Evolutionary conservation across 2,113 vertebrate species (phyloP), one percentile per base, ranked within the genome.

Genomic region (Entomyzon cyanotis): DNA sequence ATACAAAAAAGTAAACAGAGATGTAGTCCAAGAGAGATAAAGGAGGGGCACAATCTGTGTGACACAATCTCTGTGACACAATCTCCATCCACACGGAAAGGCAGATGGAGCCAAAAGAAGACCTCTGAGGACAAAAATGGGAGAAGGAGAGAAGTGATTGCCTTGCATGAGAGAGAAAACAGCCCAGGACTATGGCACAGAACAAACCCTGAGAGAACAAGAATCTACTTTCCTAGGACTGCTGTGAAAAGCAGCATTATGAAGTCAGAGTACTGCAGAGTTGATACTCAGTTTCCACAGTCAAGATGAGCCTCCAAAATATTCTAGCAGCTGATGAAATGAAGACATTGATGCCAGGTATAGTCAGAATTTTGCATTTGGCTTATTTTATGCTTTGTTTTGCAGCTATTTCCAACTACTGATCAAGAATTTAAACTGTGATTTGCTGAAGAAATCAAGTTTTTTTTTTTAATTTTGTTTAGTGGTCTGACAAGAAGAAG

Each of bases 101-200:
- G 70, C 42, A 68, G 50, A 80, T 15, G 22, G 22, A 86, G 49
- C 22, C 47, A 68, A 52, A 50, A 85, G 18, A 70, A 68, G 46
- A 58, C 64, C 18, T 82, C 64, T 70, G 42, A 65, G 41, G 39
- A 70, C 20, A 64, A 86, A 82, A 9, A 23, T 1, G 0, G 41
- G 60, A 70, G 59, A 60, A 10, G 4, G 28, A 85, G 15, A 23
- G 39, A 83, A 88, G n/a, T 2, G 12, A 58, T 16, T 5, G 7
- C 13, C 12, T 85, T 68, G 30, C 33, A 16, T 9, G 22, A 55
- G 39, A 59, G 25, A 84, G 55, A 49, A 87, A 59, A 31, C 14
- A 82, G 31, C 10, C 15, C 31, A 33, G 9, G 20, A 70, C 67
- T 80, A 53, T 0, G 0, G 63, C 75, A 83, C 0, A 0, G 59